phyloP scores from a whole-genome alignment of 1,140 invertebrate species.

The Dryas iulia region DNA sequence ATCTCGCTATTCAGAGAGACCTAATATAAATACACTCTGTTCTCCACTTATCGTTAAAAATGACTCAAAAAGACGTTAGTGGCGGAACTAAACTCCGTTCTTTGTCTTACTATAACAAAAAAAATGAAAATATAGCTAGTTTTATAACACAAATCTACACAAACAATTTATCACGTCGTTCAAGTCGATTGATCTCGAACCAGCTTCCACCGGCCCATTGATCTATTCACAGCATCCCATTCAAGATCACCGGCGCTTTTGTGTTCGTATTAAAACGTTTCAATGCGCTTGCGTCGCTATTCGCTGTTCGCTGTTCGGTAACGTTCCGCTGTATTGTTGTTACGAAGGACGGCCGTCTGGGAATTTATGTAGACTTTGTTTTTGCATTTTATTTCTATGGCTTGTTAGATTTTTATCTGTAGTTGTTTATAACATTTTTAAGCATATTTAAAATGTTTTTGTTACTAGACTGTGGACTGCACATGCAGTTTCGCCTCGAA shows the following conservation, averaged over 20 bases:
- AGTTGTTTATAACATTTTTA: neutral
- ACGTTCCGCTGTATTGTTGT: neutral
- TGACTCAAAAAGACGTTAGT: too few species aligned
- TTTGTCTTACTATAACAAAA: too few species aligned
- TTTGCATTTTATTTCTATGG: neutral
- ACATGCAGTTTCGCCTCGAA: too few species aligned
- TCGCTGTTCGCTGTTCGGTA: too few species aligned
- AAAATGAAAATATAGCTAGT: too few species aligned
- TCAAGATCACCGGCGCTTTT: neutral
- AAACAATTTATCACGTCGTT: neutral
- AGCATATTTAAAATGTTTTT: too few species aligned
- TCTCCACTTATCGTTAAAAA: too few species aligned
- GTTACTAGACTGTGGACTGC: too few species aligned
- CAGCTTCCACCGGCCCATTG: neutral
- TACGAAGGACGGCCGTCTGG: neutral
- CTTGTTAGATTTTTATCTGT: neutral
- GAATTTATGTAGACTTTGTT: slow-evolving; percentile 4
- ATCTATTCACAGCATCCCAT: neutral
- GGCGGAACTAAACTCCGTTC: too few species aligned
- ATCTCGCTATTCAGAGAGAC: too few species aligned
- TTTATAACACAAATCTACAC: too few species aligned
- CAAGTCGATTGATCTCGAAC: neutral
- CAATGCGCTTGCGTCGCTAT: neutral
- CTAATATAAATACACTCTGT: too few species aligned
- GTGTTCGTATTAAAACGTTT: neutral